phyloP scores from a whole-genome alignment of 2,797 vertebrate species.

The Micromesistius poutassou region DNA sequence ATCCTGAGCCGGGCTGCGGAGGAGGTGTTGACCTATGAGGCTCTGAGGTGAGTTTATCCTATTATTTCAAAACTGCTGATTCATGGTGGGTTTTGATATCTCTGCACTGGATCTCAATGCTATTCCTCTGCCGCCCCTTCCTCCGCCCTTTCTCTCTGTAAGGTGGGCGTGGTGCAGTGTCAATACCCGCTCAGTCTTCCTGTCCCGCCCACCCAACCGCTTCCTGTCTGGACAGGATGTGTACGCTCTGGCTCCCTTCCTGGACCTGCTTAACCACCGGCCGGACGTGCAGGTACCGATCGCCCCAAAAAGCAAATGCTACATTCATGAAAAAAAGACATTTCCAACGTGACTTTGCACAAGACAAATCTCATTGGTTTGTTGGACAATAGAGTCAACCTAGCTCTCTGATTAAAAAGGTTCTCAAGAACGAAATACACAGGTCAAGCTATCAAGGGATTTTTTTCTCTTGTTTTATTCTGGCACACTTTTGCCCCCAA shows the following conservation, averaged over 20 bases:
- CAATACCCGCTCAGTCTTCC: conserved; percentile 91
- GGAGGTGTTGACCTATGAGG: conserved; percentile 75
- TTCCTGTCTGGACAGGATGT: conserved; percentile 80
- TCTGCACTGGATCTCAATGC: neutral
- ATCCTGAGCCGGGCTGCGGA: conserved; percentile 71
- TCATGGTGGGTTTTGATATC: neutral
- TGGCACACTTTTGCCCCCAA: too few species aligned
- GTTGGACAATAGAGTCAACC: too few species aligned
- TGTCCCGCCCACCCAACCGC: conserved; percentile 65
- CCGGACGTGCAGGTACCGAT: conserved; percentile 80
- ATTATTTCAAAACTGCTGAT: neutral
- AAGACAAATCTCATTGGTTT: too few species aligned
- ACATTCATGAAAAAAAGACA: too few species aligned
- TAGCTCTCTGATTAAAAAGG: too few species aligned
- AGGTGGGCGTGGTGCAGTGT: conserved; percentile 94
- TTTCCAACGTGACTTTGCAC: too few species aligned
- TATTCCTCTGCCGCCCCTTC: neutral
- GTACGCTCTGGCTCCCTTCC: conserved; percentile 85
- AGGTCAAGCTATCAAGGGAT: too few species aligned
- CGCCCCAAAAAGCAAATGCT: neutral
- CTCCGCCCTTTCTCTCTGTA: conserved; percentile 20
- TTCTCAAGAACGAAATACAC: too few species aligned
- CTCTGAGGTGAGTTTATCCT: conserved; percentile 63
- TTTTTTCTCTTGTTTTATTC: too few species aligned
- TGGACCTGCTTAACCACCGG: conserved; percentile 93